Conservation (phyloP, 2,888 invertebrate genomes). For the Beris chalybata region DNA sequence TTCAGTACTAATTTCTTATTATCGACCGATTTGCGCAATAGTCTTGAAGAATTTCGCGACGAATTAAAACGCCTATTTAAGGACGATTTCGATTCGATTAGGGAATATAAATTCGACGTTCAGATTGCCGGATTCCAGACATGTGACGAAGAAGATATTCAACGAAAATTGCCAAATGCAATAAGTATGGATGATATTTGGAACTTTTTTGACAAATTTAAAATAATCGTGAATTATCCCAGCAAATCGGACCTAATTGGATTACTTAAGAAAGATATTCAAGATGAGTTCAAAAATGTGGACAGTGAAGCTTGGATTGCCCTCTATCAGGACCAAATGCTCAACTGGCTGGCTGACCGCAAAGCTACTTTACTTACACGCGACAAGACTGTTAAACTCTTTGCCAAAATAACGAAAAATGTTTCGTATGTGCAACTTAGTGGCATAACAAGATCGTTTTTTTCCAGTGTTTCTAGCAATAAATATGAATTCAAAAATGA, state of each 20-base stretch:
- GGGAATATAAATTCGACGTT: neutral
- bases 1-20: conserved; percentile 14
- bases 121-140: neutral
- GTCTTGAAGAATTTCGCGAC: neutral
- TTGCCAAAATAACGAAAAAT: neutral
- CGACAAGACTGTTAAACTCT: neutral
- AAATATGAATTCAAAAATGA: too few relatives aligned
- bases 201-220: neutral
- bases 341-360: neutral
- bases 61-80: neutral
- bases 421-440: too few relatives aligned
- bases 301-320: neutral
- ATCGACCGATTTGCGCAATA: neutral
- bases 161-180: conserved; percentile 4
- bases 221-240: neutral
- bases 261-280: conserved; percentile 12
- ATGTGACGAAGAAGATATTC: neutral
- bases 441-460: too few relatives aligned
- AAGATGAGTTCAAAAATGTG: neutral
- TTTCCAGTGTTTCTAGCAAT: too few relatives aligned
- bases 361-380: neutral
- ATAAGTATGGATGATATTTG: neutral
- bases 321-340: conserved; percentile 1
- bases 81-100: neutral
- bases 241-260: neutral